Percentiles rank a stretch among this genome's conserved stretches.
Conservation (phyloP, 2,113 vertebrate species). For the Festucalex cinctus region DNA sequence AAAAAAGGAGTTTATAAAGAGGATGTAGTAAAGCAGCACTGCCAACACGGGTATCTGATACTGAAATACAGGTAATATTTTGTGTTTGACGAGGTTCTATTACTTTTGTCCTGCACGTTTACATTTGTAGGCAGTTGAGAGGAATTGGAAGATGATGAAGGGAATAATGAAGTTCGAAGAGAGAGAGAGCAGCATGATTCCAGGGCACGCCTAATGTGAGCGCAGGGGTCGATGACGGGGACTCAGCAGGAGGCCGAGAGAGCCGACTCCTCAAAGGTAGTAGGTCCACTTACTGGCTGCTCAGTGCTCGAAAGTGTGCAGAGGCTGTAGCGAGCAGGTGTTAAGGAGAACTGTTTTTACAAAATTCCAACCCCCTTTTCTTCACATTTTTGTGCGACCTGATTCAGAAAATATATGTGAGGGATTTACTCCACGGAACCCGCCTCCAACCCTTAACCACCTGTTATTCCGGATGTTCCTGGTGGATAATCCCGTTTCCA, state of each 20-base stretch:
- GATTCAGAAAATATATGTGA: background rate
- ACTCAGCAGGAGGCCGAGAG: slow-evolving; percentile 39
- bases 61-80: slow-evolving; percentile 62
- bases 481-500: background rate
- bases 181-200: slow-evolving; percentile 43
- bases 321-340: slow-evolving; percentile 26
- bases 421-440: background rate
- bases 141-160: slow-evolving; percentile 43
- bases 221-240: slow-evolving; percentile 34
- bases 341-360: slow-evolving; percentile 11
- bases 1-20: slow-evolving; percentile 10
- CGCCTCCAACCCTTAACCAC: background rate
- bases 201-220: slow-evolving; percentile 51
- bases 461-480: slow-evolving; percentile 1
- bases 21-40: background rate
- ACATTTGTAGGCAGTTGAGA: slow-evolving; percentile 19
- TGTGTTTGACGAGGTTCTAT: slow-evolving; percentile 53
- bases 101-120: slow-evolving; percentile 24
- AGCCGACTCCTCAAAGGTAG: slow-evolving; percentile 43
- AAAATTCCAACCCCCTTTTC: background rate
- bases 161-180: slow-evolving; percentile 28
- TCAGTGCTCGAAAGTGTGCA: slow-evolving; percentile 41
- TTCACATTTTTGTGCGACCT: background rate
- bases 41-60: slow-evolving; percentile 34
- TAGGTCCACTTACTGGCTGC: slow-evolving; percentile 28